Base-by-base conservation (phyloP, 2,888 invertebrate species). In the Resseliella maxima region DNA sequence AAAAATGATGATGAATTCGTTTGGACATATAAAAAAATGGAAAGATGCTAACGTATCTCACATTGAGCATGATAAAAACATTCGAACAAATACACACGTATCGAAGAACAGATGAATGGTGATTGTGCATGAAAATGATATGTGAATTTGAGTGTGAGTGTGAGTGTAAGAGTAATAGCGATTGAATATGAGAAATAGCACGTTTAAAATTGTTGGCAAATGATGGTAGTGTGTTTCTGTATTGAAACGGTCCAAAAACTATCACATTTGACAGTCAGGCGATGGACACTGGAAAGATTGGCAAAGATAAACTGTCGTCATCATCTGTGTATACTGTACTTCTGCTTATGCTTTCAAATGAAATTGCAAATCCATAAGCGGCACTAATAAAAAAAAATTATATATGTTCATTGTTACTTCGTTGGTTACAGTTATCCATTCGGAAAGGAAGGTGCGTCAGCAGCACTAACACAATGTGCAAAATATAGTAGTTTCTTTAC, bases 1-100 rank as follows among this genome's bases (percentile, higher is more conserved):
- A 31, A 45, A 45, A 45, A 85, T 85, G 85, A 85, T 85, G 85
- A 85, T 85, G 85, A 85, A 85, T 85, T 85, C 45, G 31, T 85
- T 85, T 85, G 24, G 31, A 85, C 41, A 85, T 46, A 31, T 46
- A 46, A 85, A 85, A 45, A 38, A 24, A 10, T 46, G 21, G 83
- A 83, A 83, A 83, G 36, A 83, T n/a, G 38, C 38, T n/a, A 83
- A 83, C 83, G 38, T 83, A 83, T 83, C 8, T 21, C 38, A 24
- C 83, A 83, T 21, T n/a, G n/a, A 10, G 38, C 18, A 83, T n/a
- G 38, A 36, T 27, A n/a, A n/a, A 83, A 72, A 72, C 72, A 72
- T 31, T 2, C 72, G 31, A 31, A n/a, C 15, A 72, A 72, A 72
- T 72, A 31, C 72, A 72, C 31, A 72, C 18, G 31, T 31, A 72